These are phyloP conservation scores for Pediacus dermestoides DNA, from an alignment of 2,888 invertebrate genomes.

Conservation along the genomic window DNA sequence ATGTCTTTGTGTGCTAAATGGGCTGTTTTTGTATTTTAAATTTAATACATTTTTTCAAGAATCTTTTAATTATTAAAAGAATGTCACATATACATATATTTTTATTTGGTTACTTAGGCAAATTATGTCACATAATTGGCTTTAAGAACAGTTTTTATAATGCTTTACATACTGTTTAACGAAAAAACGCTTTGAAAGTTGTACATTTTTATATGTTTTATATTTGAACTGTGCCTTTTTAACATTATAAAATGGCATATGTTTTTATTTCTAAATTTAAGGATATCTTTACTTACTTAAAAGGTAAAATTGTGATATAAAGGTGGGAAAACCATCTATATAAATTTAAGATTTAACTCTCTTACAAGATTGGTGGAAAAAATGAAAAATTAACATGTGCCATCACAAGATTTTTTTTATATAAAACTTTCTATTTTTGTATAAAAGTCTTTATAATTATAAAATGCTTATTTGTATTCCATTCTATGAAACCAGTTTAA, in stretches of 20 bases:
- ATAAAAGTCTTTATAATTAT: conserved; percentile 26
- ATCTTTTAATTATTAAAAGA: conserved; percentile 3
- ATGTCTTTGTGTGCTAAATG: no score
- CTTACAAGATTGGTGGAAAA: conserved; percentile 13
- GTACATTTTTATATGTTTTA: neutral
- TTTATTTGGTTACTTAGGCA: conserved; percentile 45
- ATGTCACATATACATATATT: neutral
- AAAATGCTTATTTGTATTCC: neutral
- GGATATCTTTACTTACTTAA: conserved; percentile 28
- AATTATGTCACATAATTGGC: conserved; percentile 48
- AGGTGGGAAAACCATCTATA: conserved; percentile 28
- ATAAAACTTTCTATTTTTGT: conserved; percentile 33
- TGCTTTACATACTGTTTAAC: conserved; percentile 16
- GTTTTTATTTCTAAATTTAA: conserved; percentile 34
- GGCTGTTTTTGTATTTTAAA: conserved; percentile 2
- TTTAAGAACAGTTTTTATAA: conserved; percentile 39
- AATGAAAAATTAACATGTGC: conserved; percentile 35
- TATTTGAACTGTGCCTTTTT: conserved; percentile 42
- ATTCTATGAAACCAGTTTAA: no score
- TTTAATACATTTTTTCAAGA: conserved; percentile 11
- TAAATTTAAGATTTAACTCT: conserved; percentile 19
- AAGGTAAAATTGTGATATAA: conserved; percentile 35
- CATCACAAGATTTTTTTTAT: conserved; percentile 33
- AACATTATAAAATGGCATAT: conserved; percentile 38
- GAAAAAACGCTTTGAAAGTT: conserved; percentile 19